Evolutionary conservation across 2,797 vertebrate genomes (phyloP).

Genomic region (Tragelaphus eurycerus): DNA sequence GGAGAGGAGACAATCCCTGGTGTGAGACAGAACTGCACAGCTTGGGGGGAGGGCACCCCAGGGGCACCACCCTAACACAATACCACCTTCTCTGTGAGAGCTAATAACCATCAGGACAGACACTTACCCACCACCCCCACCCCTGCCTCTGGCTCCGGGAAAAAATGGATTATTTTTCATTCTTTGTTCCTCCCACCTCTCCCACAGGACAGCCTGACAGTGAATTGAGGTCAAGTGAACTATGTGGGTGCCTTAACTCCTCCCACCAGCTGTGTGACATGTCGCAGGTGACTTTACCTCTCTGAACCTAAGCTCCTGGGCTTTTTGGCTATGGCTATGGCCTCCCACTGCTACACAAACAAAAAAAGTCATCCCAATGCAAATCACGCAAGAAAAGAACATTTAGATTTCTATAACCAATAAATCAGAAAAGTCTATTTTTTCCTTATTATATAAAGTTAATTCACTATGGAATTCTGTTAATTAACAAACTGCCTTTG

Average conservation of each 20-base stretch:
- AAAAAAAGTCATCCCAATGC: neutral
- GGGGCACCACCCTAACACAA: neutral
- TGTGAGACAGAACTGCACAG: neutral
- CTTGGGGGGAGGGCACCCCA: neutral
- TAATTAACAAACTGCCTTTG: neutral
- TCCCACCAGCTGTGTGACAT: neutral
- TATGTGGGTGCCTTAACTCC: neutral
- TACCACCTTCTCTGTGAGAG: neutral
- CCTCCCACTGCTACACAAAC: neutral
- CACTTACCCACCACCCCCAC: too few relatives aligned
- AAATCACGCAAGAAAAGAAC: neutral
- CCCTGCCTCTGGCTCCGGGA: neutral
- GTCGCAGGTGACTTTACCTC: neutral
- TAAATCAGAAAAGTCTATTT: neutral
- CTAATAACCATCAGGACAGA: neutral
- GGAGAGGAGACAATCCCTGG: neutral
- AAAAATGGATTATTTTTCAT: neutral
- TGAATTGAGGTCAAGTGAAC: neutral
- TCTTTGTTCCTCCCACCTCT: neutral
- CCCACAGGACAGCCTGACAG: neutral
- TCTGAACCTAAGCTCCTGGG: neutral
- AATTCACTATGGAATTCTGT: neutral
- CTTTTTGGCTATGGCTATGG: neutral
- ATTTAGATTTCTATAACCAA: neutral
- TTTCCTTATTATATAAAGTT: neutral